A percentile compares a stretch with the other conserved stretches of the same genome.
These are phyloP conservation scores for Cydia fagiglandana DNA, from an alignment of 1,140 invertebrate species.

Conservation along the genomic window DNA sequence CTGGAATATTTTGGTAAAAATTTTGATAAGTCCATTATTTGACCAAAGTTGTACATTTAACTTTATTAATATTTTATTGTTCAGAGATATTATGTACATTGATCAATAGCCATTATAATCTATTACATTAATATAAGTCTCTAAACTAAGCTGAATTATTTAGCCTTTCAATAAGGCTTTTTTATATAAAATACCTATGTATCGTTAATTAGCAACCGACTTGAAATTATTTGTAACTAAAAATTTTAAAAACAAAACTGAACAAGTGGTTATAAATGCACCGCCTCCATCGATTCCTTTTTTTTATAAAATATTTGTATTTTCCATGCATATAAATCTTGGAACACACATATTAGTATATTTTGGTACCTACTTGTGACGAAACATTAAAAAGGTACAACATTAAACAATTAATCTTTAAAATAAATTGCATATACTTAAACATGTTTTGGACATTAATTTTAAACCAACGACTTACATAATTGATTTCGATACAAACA, in stretches of 20 bases:
- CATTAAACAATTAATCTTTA: too few relatives aligned
- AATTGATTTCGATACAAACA: neutral
- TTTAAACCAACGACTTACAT: neutral
- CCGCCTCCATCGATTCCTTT: too few relatives aligned
- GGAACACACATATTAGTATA: too few relatives aligned
- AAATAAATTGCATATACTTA: too few relatives aligned
- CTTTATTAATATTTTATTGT: neutral
- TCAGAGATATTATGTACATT: neutral
- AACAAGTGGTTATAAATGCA: too few relatives aligned
- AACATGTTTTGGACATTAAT: neutral
- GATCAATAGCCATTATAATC: neutral
- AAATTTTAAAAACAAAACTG: neutral
- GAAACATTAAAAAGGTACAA: too few relatives aligned
- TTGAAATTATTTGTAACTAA: neutral
- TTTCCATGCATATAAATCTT: too few relatives aligned
- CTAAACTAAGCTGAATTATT: neutral
- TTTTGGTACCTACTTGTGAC: too few relatives aligned
- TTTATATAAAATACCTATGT: neutral
- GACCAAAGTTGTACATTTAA: neutral
- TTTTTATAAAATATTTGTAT: too few relatives aligned
- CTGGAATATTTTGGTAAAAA: conserved; percentile 19
- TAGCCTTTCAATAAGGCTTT: neutral
- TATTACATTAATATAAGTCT: neutral
- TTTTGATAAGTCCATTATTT: conserved; percentile 2
- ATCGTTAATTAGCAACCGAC: neutral